A percentile compares a stretch with the other conserved stretches of the same genome.
These are phyloP conservation scores for Cydia pomonella DNA, from an alignment of 1,140 invertebrate species.

Conservation along the genomic window DNA sequence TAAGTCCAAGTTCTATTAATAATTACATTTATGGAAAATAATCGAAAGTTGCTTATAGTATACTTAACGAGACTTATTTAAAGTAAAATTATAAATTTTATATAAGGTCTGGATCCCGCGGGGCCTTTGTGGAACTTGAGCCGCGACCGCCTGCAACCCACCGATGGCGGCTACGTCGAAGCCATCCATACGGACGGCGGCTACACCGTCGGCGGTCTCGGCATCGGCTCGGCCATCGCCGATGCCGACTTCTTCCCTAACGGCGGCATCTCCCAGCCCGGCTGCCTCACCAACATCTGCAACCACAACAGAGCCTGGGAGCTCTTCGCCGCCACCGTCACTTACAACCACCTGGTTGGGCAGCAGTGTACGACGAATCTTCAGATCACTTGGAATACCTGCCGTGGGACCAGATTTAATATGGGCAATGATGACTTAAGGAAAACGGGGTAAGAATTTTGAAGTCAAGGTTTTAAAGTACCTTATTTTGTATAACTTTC, in stretches of 20 bases:
- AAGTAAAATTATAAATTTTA: too few species aligned
- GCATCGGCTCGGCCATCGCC: constrained; percentile 75
- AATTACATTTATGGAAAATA: too few species aligned
- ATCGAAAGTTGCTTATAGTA: too few species aligned
- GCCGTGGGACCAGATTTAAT: background rate
- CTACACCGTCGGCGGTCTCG: constrained; percentile 81
- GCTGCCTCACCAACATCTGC: constrained; percentile 79
- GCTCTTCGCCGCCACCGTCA: constrained; percentile 78
- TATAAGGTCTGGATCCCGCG: constrained; percentile 85
- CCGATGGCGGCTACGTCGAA: constrained; percentile 84
- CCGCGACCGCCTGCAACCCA: constrained; percentile 74
- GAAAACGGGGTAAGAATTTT: constrained; percentile 35
- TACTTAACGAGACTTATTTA: too few species aligned
- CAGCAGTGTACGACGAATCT: constrained; percentile 19
- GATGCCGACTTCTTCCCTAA: constrained; percentile 91
- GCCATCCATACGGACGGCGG: constrained; percentile 88
- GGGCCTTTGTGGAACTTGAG: constrained; percentile 82
- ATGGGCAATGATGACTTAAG: constrained; percentile 37
- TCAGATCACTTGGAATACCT: constrained; percentile 35
- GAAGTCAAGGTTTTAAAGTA: too few species aligned
- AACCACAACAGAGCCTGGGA: constrained; percentile 83
- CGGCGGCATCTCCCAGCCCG: constrained; percentile 82
- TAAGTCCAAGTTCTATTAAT: too few species aligned
- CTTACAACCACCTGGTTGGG: constrained; percentile 33
- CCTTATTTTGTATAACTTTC: constrained; percentile 1